Evolutionary conservation across 2,797 vertebrate species (phyloP).

Genomic region (Remorina albescens): DNA sequence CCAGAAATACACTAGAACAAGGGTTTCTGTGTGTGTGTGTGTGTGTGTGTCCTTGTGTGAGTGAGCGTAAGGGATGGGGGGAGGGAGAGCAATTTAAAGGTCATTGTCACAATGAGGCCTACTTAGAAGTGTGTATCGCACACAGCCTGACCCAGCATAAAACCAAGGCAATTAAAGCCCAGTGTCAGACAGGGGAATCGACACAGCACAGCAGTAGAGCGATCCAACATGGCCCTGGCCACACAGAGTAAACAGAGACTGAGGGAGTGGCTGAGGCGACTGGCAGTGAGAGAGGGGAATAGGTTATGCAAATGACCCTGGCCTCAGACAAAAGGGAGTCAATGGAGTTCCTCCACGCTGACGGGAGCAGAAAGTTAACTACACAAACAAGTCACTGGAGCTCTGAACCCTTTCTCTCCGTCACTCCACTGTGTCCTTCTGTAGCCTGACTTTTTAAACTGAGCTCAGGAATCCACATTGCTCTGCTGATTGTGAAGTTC

Average conservation of each 20-base stretch:
- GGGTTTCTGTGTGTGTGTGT: not conserved
- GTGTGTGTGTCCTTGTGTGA: not conserved
- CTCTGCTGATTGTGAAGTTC: constrained; percentile 35
- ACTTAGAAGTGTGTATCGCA: constrained; percentile 66
- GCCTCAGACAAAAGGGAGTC: constrained; percentile 73
- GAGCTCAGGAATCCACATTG: constrained; percentile 35
- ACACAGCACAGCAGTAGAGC: constrained; percentile 68
- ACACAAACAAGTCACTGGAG: constrained; percentile 71
- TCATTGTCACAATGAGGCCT: constrained; percentile 74
- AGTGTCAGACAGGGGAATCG: constrained; percentile 68
- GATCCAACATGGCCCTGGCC: constrained; percentile 73
- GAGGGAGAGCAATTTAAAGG: constrained; percentile 73
- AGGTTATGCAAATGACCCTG: constrained; percentile 82
- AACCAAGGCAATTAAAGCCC: constrained; percentile 80
- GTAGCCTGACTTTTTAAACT: constrained; percentile 43
- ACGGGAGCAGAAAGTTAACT: constrained; percentile 80
- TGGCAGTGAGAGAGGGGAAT: constrained; percentile 66
- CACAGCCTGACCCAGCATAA: constrained; percentile 78
- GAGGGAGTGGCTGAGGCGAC: constrained; percentile 63
- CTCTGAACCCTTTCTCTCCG: constrained; percentile 50
- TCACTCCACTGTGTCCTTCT: constrained; percentile 37
- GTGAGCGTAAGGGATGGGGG: constrained; percentile 11
- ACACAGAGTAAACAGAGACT: constrained; percentile 73
- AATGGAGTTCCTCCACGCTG: constrained; percentile 74
- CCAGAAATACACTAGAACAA: too few species aligned